Evolutionary conservation across 2,113 vertebrate species (phyloP).

Genomic region (Tragulus kanchil): DNA sequence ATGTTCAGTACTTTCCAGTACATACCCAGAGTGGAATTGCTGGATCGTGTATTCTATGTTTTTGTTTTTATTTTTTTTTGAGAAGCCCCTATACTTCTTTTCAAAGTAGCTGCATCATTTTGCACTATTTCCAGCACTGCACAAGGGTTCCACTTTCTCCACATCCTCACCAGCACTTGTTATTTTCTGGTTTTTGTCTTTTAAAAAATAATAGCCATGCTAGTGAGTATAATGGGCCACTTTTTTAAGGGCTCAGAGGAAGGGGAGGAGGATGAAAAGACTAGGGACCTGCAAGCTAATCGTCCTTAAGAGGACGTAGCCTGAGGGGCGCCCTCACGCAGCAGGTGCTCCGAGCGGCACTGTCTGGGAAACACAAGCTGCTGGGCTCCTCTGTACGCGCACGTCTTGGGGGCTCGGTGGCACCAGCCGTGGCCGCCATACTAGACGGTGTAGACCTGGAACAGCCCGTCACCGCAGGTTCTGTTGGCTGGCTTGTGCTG

Average conservation of each 20-base stretch:
- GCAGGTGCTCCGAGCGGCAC: background rate
- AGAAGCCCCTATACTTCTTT: background rate
- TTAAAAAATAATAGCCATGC: background rate
- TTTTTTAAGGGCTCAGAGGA: background rate
- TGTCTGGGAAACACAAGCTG: background rate
- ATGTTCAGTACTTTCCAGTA: background rate
- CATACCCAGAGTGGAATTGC: background rate
- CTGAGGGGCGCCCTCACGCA: accelerated
- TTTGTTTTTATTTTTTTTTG: background rate
- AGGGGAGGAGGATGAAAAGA: background rate
- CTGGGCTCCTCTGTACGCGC: background rate
- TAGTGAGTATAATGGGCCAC: background rate
- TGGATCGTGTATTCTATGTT: no score
- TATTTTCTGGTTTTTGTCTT: background rate
- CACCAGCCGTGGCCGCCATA: background rate
- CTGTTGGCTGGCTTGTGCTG: background rate
- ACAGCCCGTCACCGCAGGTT: background rate
- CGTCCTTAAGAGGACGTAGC: background rate
- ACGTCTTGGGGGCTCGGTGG: background rate
- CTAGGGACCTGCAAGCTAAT: background rate
- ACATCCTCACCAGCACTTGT: background rate
- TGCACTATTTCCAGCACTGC: background rate
- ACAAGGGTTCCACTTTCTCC: background rate
- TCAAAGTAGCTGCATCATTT: background rate
- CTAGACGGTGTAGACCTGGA: background rate